These are phyloP conservation scores for Pteropus rufus DNA, from an alignment of 2,797 vertebrate genomes.

Conservation along the genomic window DNA sequence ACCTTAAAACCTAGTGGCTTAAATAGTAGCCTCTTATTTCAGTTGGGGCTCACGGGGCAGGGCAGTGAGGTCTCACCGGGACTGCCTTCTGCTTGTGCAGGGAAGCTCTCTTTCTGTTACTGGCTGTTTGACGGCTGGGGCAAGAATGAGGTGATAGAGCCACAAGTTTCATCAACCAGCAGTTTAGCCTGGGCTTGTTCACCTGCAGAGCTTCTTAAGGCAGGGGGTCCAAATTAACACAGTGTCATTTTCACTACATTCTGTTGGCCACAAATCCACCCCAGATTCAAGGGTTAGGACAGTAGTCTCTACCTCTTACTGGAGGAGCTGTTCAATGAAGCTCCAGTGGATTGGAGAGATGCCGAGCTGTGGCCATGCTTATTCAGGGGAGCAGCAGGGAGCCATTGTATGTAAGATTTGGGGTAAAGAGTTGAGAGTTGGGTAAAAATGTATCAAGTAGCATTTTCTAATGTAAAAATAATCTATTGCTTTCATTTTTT, in stretches of 20 bases:
- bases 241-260: not conserved
- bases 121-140: not conserved
- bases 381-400: not conserved
- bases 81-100: too few species aligned
- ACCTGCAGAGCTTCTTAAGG: not conserved
- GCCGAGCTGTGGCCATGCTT: not conserved
- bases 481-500: not conserved
- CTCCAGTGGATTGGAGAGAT: fast-evolving
- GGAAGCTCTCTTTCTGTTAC: not conserved
- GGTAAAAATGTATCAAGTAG: not conserved
- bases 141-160: too few species aligned
- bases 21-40: not conserved
- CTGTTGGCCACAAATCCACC: not conserved
- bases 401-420: not conserved
- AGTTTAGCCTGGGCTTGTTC: not conserved
- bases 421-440: not conserved
- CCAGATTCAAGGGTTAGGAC: not conserved
- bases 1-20: not conserved
- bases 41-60: too few species aligned
- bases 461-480: not conserved
- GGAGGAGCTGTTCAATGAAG: not conserved
- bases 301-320: too few species aligned
- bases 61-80: not conserved
- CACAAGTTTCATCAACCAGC: too few species aligned
- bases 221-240: not conserved